Evolutionary conservation across 1,140 invertebrate genomes (phyloP), one percentile per base, ranked within the genome.

Genomic region (Trypoxylus dichotomus): DNA sequence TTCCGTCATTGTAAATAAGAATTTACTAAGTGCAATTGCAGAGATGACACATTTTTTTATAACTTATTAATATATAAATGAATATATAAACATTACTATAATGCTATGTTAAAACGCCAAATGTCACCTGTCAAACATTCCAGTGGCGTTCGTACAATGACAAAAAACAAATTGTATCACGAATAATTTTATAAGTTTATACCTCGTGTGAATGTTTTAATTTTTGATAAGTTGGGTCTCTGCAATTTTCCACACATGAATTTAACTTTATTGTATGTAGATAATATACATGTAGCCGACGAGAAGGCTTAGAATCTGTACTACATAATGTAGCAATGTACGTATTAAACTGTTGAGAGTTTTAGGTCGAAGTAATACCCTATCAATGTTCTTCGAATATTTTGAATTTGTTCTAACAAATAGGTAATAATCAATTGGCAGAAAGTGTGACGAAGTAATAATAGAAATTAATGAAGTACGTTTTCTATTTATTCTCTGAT

Each of bases 391-490:
- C 7, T 54, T 54, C 15, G 47, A 54, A 54, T 54, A 54, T 54
- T 54, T 54, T n/a, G 10, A 54, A 54, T 54, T 54, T 54, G 19
- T 54, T 19, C 6, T 54, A 54, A 54, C 47, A 19, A 54, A 54
- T 10, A 10, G 32, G 24, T 43, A 25, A 42, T 13, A 74, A 42
- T 32, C 41, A 74, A 25, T 74, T 42, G 73, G 73, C 29, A 74
- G 73, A 43, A 74, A 74, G 21, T 74, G 13, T 15, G 29, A 37
- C 15, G n/a, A 74, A 15, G 41, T 43, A 74, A n/a, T 25, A 58
- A 76, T 76, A 47, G 47, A 27, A 76, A 76, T 76, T 54, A 47
- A 24, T 24, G 27, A 68, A 8, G 27, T 68, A 60, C 58, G 58
- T 60, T 24, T 60, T n/a, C 60, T 29, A 68, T 29, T 15, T 68